Evolutionary conservation across 2,113 vertebrate species (phyloP).

Genomic region (Peromyscus leucopus): DNA sequence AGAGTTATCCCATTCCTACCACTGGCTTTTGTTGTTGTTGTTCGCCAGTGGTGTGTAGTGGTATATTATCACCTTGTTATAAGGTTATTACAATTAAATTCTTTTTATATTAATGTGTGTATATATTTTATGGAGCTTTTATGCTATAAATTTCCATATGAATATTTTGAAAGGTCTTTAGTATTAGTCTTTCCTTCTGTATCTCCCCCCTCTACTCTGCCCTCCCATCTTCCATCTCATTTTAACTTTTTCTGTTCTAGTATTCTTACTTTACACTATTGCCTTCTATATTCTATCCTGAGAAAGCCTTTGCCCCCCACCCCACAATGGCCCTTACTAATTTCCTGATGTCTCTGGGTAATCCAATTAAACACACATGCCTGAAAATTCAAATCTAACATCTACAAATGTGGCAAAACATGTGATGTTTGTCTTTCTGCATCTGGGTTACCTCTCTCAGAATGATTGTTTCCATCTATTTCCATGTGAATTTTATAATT

Average conservation of each 20-base stretch:
- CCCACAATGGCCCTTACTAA: not conserved
- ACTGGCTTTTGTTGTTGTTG: too few relatives aligned
- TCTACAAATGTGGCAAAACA: not conserved
- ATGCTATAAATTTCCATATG: not conserved
- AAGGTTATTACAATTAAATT: too few relatives aligned
- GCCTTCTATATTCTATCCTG: not conserved
- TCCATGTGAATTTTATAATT: not conserved
- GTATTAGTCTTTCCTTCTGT: not conserved
- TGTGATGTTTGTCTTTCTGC: not conserved
- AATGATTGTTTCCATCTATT: not conserved
- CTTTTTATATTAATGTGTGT: too few relatives aligned
- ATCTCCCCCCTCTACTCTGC: not conserved
- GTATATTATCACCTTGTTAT: too few relatives aligned
- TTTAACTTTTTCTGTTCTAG: not conserved
- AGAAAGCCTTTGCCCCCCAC: too few relatives aligned
- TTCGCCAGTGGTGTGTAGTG: too few relatives aligned
- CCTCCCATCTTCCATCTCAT: not conserved
- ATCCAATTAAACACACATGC: not conserved
- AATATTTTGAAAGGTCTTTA: not conserved
- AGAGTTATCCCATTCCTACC: too few relatives aligned
- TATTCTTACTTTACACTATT: not conserved
- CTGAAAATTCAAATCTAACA: not conserved
- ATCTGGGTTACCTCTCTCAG: not conserved
- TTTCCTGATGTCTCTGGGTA: not conserved
- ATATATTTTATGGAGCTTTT: not conserved